These are phyloP conservation scores for Pomacea maculata DNA, from an alignment of 1,140 invertebrate genomes.

Conservation along the genomic window DNA sequence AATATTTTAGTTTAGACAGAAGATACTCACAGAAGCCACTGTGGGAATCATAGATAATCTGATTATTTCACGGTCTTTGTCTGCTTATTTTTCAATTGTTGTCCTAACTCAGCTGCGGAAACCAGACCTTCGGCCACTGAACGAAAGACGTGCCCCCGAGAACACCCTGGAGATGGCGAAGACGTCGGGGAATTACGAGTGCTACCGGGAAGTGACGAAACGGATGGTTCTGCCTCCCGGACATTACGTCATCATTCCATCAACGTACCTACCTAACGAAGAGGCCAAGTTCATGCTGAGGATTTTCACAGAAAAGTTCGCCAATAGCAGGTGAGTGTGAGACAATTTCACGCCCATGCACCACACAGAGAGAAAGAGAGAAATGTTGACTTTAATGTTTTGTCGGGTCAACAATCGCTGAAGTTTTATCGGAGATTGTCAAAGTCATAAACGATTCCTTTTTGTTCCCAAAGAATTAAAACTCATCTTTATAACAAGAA, in stretches of 20 bases:
- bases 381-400: no score
- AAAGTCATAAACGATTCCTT: no score
- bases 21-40: no score
- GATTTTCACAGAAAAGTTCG: constrained; percentile 67
- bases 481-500: no score
- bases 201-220: constrained; percentile 49
- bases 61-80: no score
- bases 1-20: no score
- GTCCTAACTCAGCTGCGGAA: constrained; percentile 34
- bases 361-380: neutral
- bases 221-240: constrained; percentile 67
- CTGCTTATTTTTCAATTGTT: no score
- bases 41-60: no score
- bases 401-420: no score
- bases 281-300: constrained; percentile 72
- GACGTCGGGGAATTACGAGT: constrained; percentile 42
- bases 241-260: constrained; percentile 75
- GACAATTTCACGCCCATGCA: neutral
- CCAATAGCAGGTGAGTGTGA: constrained; percentile 45
- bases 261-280: constrained; percentile 71
- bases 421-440: no score
- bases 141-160: constrained; percentile 40
- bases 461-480: no score
- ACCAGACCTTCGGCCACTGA: constrained; percentile 37
- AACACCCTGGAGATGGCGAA: constrained; percentile 41